phyloP scores from a whole-genome alignment of 2,113 vertebrate species.

The Echinops telfairi region DNA sequence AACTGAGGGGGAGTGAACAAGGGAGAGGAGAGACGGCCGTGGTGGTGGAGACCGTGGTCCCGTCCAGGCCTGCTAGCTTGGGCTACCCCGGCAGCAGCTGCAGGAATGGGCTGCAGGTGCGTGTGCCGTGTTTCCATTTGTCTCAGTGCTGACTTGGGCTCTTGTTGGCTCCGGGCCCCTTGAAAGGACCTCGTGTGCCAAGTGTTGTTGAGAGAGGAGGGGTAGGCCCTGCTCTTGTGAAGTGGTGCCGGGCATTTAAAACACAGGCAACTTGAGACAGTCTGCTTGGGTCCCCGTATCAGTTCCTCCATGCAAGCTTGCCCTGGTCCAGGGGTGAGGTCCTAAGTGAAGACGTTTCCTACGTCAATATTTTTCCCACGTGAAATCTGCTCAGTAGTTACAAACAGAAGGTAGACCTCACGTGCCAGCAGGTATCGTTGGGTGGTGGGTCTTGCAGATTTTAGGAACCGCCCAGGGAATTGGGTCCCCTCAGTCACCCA shows the following conservation, averaged over 20 bases:
- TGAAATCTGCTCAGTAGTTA: not conserved
- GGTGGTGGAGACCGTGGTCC: no score
- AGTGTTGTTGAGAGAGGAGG: not conserved
- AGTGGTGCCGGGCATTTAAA: not conserved
- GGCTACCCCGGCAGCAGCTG: fast-evolving
- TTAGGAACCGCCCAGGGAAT: not conserved
- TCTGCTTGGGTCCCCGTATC: constrained; percentile 7
- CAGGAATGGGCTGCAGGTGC: not conserved
- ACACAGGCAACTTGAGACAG: not conserved
- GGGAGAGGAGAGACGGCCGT: no score
- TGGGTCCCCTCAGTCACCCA: fast-evolving
- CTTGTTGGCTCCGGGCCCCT: not conserved
- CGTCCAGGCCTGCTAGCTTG: no score
- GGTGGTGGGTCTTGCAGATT: not conserved
- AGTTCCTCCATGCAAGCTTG: not conserved
- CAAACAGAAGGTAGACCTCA: not conserved
- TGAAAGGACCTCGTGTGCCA: not conserved
- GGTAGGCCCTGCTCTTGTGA: not conserved
- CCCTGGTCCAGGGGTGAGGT: constrained; percentile 47
- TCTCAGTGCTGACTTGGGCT: not conserved
- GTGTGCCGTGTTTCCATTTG: not conserved
- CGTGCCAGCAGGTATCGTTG: not conserved
- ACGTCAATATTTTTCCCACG: not conserved
- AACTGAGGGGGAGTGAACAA: no score
- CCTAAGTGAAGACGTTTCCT: not conserved